These are phyloP conservation scores for Chrysochloris asiatica DNA, from an alignment of 2,113 vertebrate species.

Conservation along the genomic window DNA sequence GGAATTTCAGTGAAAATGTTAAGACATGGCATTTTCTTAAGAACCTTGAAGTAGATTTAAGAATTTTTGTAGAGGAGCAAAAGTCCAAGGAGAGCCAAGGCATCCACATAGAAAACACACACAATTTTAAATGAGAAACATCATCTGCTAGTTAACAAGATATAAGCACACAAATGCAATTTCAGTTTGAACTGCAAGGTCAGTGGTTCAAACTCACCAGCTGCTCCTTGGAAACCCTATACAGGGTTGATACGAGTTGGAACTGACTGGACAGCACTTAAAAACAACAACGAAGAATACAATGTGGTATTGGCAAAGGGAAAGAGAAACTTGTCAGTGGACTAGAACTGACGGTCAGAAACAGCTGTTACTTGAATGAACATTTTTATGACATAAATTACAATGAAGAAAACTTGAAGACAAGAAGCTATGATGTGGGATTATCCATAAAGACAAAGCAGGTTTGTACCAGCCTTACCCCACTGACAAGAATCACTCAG, in stretches of 20 bases:
- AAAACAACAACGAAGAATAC: too few relatives aligned
- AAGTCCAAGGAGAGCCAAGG: neutral
- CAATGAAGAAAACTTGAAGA: neutral
- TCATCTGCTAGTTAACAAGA: too few relatives aligned
- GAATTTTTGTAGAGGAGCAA: neutral
- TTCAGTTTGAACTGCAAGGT: too few relatives aligned
- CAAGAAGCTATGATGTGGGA: neutral
- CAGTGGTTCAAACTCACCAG: too few relatives aligned
- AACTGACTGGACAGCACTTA: too few relatives aligned
- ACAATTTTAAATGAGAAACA: too few relatives aligned
- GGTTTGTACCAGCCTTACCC: neutral
- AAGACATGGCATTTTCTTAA: too few relatives aligned
- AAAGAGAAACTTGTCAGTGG: neutral
- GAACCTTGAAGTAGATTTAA: neutral
- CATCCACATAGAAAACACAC: too few relatives aligned
- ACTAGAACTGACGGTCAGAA: neutral
- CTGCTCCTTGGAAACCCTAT: too few relatives aligned
- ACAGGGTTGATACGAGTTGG: too few relatives aligned
- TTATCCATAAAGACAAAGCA: neutral
- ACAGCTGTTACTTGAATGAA: neutral
- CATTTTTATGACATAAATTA: neutral
- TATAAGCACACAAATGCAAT: neutral
- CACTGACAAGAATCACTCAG: neutral
- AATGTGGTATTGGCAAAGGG: neutral
- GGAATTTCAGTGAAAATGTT: neutral